Evolutionary conservation across 2,113 vertebrate genomes (phyloP), one percentile per base, ranked within the genome.

Genomic region (Apus apus): DNA sequence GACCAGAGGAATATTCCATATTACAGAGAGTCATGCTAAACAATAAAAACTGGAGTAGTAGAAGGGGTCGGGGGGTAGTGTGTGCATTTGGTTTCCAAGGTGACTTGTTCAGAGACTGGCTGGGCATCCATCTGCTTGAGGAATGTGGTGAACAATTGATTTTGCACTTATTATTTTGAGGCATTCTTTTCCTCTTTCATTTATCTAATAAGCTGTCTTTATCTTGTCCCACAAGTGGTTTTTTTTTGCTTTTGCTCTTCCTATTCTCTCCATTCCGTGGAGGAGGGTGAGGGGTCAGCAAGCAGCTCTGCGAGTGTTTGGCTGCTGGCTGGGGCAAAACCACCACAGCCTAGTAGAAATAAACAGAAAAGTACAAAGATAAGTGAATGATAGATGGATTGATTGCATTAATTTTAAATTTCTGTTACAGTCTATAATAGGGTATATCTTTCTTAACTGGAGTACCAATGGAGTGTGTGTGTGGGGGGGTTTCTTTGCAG

Each of bases 401-500:
- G 40, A 38, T 18, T 15, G 15, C 11, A 11, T 73, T 51, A 9
- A 23, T 23, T 83, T 68, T 76, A 50, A 9, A 53, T 73, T 73
- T 85, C 29, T 60, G 61, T 60, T 68, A 22, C 5, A 75, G 45
- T 51, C 25, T 60, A 2, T 76, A 25, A 15, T 27, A n/a, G 48
- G 23, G 36, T 87, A 0, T 34, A 5, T 83, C 58, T 81, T 87
- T 76, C 71, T 66, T 60, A 45, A 27, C 38, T 68, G 46, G n/a
- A 80, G 45, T 76, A 61, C 7, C 40, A 74, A 17, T 16, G 25
- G 34, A 64, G 9, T 29, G 14, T 48, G 11, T 48, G 11, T 9
- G 43, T 10, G 36, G 21, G 13, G 8, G 32, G 26, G 61, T 81
- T 82, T 26, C 65, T 91, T 95, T 40, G 18, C 97, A 99, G 99